These are phyloP conservation scores for Mus spicilegus DNA, from an alignment of 2,113 vertebrate species.

Conservation along the genomic window DNA sequence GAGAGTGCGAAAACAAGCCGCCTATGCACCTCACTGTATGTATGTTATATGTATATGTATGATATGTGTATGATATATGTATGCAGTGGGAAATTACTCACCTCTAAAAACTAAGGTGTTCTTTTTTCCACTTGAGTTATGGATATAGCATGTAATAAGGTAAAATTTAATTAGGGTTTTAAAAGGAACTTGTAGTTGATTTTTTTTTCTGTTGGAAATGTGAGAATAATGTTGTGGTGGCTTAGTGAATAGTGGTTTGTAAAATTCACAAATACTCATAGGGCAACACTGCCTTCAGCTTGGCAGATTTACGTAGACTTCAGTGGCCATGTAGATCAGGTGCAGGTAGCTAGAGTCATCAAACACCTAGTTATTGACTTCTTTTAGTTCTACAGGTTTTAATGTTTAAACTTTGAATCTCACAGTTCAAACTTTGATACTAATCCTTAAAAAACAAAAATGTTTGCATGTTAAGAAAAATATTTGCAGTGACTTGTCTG, in stretches of 20 bases:
- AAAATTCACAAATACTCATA: neutral
- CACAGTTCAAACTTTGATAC: constrained; percentile 47
- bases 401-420: constrained; percentile 52
- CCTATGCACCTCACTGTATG: no score
- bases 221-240: neutral
- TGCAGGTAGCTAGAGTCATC: neutral
- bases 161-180: constrained; percentile 53
- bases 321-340: neutral
- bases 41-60: no score
- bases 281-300: neutral
- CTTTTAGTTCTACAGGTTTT: constrained; percentile 17
- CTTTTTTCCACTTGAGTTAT: constrained; percentile 6
- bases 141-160: constrained; percentile 38
- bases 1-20: no score
- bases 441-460: constrained; percentile 49
- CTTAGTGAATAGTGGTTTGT: neutral
- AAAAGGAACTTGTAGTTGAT: neutral
- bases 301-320: neutral
- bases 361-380: neutral
- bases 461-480: constrained; percentile 39
- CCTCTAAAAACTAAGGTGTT: constrained; percentile 27
- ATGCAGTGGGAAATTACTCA: no score
- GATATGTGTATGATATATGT: neutral
- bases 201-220: neutral
- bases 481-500: constrained; percentile 25